A percentile compares a stretch with the other conserved stretches of the same genome.
These are phyloP conservation scores for Cantharis lateralis DNA, from an alignment of 2,888 invertebrate species.

Conservation along the genomic window DNA sequence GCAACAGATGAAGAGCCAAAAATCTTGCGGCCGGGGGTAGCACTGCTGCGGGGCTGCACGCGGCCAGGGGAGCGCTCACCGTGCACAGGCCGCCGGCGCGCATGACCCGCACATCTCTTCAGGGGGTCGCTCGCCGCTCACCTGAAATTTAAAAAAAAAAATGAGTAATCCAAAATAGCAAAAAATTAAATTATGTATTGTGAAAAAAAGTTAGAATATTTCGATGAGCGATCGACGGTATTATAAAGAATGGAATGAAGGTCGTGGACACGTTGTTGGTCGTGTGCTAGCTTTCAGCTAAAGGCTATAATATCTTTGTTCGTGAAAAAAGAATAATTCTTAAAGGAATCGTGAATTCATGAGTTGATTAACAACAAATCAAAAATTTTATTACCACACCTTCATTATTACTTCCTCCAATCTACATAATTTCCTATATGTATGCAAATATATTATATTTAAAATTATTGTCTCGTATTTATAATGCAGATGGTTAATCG, in stretches of 20 bases:
- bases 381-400: conserved; percentile 1
- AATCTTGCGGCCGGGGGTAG: conserved; percentile 68
- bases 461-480: background rate
- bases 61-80: conserved; percentile 81
- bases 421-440: background rate
- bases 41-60: conserved; percentile 68
- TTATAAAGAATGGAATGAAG: background rate
- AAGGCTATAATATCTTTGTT: background rate
- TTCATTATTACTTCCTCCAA: background rate
- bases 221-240: background rate
- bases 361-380: conserved; percentile 1
- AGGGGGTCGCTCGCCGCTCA: conserved; percentile 45
- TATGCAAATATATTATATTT: background rate
- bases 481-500: background rate
- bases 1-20: conserved; percentile 68
- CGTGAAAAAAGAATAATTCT: background rate
- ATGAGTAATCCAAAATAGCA: background rate
- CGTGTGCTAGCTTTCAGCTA: background rate
- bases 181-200: background rate
- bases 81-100: conserved; percentile 73
- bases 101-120: conserved; percentile 52
- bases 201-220: background rate
- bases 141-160: conserved; percentile 25
- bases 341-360: conserved; percentile 3
- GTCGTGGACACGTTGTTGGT: conserved; percentile 2